Evolutionary conservation across 2,888 invertebrate species (phyloP).

Genomic region (Euphydryas editha): DNA sequence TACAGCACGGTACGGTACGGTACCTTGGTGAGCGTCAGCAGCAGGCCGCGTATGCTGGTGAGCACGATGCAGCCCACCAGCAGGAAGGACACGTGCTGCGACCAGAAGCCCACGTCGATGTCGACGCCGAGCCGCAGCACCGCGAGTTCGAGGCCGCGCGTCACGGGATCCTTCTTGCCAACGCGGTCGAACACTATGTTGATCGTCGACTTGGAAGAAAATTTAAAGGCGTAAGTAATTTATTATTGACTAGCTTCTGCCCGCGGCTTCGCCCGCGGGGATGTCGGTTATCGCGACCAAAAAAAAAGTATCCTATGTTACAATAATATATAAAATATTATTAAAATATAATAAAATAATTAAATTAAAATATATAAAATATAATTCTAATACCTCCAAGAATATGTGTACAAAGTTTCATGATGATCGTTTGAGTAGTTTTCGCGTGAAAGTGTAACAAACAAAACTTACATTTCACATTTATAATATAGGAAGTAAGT

Average conservation of each 20-base stretch:
- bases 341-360: too few species aligned
- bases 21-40: conserved; percentile 98
- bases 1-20: conserved; percentile 2
- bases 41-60: conserved; percentile 97
- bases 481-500: too few species aligned
- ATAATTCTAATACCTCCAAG: too few species aligned
- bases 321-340: too few species aligned
- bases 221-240: not conserved
- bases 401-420: too few species aligned
- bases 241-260: too few species aligned
- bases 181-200: conserved; percentile 99
- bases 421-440: too few species aligned
- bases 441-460: too few species aligned
- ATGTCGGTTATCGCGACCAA: not conserved
- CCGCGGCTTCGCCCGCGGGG: too few species aligned
- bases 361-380: too few species aligned
- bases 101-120: conserved; percentile 99
- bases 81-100: conserved; percentile 98
- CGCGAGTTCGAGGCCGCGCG: conserved; percentile 97
- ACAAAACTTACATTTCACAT: too few species aligned
- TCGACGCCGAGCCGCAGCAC: conserved; percentile 98
- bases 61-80: conserved; percentile 98
- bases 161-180: conserved; percentile 99
- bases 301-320: too few species aligned
- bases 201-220: conserved; percentile 91